phyloP scores from a whole-genome alignment of 2,888 invertebrate species.

The Drosophila longiperda region DNA sequence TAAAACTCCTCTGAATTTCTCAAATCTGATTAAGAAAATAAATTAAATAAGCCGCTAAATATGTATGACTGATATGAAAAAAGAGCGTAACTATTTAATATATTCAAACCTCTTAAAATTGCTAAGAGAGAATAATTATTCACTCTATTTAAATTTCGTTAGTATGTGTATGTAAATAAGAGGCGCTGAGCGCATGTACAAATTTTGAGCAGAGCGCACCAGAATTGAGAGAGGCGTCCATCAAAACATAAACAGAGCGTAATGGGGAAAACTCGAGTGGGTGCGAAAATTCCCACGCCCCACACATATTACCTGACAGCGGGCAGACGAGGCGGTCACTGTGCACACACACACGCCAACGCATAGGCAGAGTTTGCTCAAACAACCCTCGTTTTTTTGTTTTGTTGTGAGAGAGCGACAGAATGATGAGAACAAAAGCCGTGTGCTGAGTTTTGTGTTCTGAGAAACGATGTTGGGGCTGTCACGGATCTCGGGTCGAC shows the following conservation, averaged over 20 bases:
- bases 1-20: not conserved
- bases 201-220: constrained; percentile 32
- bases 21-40: not conserved
- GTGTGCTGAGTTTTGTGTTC: constrained; percentile 22
- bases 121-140: constrained; percentile 12
- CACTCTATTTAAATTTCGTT: constrained; percentile 29
- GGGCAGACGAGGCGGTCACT: constrained; percentile 14
- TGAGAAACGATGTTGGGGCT: constrained; percentile 44
- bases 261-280: constrained; percentile 52
- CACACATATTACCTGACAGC: constrained; percentile 49
- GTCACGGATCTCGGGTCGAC: constrained; percentile 52
- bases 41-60: not conserved
- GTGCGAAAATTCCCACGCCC: constrained; percentile 73
- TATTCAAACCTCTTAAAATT: not conserved
- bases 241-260: constrained; percentile 75
- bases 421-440: constrained; percentile 48
- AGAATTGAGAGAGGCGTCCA: constrained; percentile 40
- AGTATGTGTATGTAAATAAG: constrained; percentile 2
- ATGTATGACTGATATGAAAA: not conserved
- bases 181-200: constrained; percentile 24
- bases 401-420: constrained; percentile 37
- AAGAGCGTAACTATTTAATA: not conserved
- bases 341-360: constrained; percentile 28
- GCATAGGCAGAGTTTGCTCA: constrained; percentile 39
- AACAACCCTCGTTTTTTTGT: constrained; percentile 52